These are phyloP conservation scores for Arctopsyche grandis DNA, from an alignment of 1,140 invertebrate genomes.

Conservation along the genomic window DNA sequence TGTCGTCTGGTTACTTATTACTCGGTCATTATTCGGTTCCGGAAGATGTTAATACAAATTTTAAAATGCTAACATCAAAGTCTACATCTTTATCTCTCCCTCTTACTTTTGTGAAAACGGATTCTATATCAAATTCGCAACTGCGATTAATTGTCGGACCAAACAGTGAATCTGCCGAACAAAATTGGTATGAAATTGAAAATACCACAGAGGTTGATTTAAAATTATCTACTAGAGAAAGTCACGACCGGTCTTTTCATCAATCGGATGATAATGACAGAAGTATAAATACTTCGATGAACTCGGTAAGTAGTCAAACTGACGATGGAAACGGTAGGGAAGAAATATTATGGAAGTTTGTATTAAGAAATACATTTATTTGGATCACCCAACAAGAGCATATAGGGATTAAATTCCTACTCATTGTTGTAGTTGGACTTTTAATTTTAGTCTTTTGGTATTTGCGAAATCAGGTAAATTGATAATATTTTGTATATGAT, in stretches of 20 bases:
- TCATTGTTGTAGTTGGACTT: slow-evolving; percentile 73
- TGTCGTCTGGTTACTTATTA: slow-evolving; percentile 64
- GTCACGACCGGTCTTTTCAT: not conserved
- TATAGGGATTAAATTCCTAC: slow-evolving; percentile 72
- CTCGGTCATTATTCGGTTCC: slow-evolving; percentile 85
- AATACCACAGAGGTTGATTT: slow-evolving; percentile 30
- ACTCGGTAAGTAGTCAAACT: slow-evolving; percentile 61
- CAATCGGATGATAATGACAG: slow-evolving; percentile 15
- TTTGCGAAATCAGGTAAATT: slow-evolving; percentile 68
- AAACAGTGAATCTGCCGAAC: slow-evolving; percentile 20
- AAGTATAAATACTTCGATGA: slow-evolving; percentile 29
- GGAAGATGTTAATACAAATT: slow-evolving; percentile 62
- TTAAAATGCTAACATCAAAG: slow-evolving; percentile 54
- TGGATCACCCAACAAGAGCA: slow-evolving; percentile 77
- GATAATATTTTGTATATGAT: slow-evolving; percentile 8
- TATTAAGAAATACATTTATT: slow-evolving; percentile 62
- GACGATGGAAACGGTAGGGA: slow-evolving; percentile 48
- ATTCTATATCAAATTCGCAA: slow-evolving; percentile 36
- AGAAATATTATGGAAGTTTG: slow-evolving; percentile 57
- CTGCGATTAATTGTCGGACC: slow-evolving; percentile 49
- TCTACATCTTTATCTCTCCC: slow-evolving; percentile 35
- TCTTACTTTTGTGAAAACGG: slow-evolving; percentile 31
- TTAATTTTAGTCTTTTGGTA: slow-evolving; percentile 79
- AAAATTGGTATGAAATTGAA: slow-evolving; percentile 48
- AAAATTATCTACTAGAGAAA: not conserved